Evolutionary conservation across 1,140 invertebrate species (phyloP).

Genomic region (Marisa cornuarietis): DNA sequence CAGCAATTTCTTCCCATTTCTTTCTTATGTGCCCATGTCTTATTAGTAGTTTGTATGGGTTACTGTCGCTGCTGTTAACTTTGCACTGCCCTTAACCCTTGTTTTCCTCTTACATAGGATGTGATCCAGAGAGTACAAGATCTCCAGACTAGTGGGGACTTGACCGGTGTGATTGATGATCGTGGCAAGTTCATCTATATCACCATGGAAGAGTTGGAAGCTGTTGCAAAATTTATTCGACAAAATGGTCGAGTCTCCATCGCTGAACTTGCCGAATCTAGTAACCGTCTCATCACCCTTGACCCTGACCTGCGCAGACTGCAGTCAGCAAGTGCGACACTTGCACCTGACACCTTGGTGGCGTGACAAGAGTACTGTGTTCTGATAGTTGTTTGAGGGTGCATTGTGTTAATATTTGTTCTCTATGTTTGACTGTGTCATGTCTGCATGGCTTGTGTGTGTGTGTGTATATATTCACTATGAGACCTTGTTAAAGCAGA

Average conservation of each 20-base stretch:
- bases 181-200: slow-evolving; percentile 99
- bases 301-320: slow-evolving; percentile 44
- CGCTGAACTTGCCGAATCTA: slow-evolving; percentile 90
- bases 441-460: too few species aligned
- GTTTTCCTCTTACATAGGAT: slow-evolving; percentile 57
- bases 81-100: neutral
- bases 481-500: too few species aligned
- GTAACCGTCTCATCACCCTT: slow-evolving; percentile 92
- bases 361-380: too few species aligned
- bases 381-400: too few species aligned
- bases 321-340: neutral
- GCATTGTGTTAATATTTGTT: too few species aligned
- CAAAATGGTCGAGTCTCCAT: slow-evolving; percentile 95
- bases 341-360: too few species aligned
- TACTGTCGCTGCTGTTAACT: neutral
- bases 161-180: slow-evolving; percentile 95
- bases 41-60: neutral
- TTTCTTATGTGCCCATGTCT: neutral
- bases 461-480: too few species aligned
- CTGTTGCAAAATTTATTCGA: slow-evolving; percentile 94
- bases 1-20: neutral
- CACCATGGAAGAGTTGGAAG: slow-evolving; percentile 87
- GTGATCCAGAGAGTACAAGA: slow-evolving; percentile 79
- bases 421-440: too few species aligned
- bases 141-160: slow-evolving; percentile 79